phyloP scores from a whole-genome alignment of 2,888 invertebrate genomes.

The Hypomecis punctinalis region DNA sequence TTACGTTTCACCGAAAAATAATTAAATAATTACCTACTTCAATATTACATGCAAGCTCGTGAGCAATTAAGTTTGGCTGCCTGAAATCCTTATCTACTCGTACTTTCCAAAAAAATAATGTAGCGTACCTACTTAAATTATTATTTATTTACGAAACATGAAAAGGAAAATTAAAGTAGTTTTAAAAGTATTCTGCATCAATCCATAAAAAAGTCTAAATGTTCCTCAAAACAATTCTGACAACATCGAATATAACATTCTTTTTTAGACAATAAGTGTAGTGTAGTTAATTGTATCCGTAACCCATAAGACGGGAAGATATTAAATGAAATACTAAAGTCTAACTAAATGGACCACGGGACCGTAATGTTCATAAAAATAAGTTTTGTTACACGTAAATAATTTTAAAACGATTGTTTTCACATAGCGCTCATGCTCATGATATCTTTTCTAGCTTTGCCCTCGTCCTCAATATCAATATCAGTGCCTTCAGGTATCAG shows the following conservation, averaged over 20 bases:
- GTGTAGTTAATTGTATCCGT: too few relatives aligned
- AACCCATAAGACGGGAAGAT: too few relatives aligned
- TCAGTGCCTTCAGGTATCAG: slow-evolving; percentile 61
- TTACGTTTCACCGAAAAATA: neutral
- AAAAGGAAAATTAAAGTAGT: neutral
- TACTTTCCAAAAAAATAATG: neutral
- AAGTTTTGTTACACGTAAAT: too few relatives aligned
- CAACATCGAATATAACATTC: too few relatives aligned
- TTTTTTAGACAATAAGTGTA: too few relatives aligned
- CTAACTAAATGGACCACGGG: too few relatives aligned
- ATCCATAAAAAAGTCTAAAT: too few relatives aligned
- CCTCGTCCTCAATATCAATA: slow-evolving; percentile 49
- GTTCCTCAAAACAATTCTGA: too few relatives aligned
- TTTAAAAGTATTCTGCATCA: too few relatives aligned
- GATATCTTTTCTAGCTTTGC: slow-evolving; percentile 50
- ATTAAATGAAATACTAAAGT: too few relatives aligned
- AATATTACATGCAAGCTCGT: slow-evolving; percentile 6
- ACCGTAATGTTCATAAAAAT: too few relatives aligned
- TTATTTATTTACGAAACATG: slow-evolving; percentile 16
- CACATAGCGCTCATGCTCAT: slow-evolving; percentile 54
- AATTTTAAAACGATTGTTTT: slow-evolving; percentile 4
- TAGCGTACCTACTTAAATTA: neutral
- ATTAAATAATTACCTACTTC: neutral
- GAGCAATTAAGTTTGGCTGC: slow-evolving; percentile 9
- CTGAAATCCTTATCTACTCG: neutral